Evolutionary conservation across 2,113 vertebrate genomes (phyloP).

Genomic region (Eira barbara): DNA sequence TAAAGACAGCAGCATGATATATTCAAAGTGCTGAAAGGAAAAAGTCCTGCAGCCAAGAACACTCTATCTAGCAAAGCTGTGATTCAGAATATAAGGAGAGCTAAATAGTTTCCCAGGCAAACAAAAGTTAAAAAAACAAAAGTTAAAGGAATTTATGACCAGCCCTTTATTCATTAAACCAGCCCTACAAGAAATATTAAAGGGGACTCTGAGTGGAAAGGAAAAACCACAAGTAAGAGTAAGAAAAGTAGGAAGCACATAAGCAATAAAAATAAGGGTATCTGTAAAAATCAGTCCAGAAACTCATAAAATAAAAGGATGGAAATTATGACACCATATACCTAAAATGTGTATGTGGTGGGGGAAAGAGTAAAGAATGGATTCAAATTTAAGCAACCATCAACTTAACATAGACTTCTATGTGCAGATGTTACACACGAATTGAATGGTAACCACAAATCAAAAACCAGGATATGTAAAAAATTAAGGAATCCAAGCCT

Average conservation of each 20-base stretch:
- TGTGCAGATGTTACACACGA: background rate
- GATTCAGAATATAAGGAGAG: background rate
- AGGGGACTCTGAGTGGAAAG: background rate
- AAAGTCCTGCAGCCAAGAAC: background rate
- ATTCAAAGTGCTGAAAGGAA: background rate
- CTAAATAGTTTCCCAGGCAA: background rate
- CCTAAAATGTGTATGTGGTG: background rate
- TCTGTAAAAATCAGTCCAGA: background rate
- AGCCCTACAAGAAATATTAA: background rate
- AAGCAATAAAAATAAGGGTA: background rate
- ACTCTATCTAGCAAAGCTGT: background rate
- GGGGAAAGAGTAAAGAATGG: background rate
- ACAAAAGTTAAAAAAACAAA: background rate
- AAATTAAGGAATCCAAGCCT: background rate
- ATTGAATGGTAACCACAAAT: background rate
- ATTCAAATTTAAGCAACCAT: background rate
- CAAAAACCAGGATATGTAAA: background rate
- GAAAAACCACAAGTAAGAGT: background rate
- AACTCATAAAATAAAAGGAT: background rate
- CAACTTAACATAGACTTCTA: background rate
- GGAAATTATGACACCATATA: background rate
- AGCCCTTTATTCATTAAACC: too few species aligned
- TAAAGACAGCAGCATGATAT: background rate
- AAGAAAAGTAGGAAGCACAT: background rate
- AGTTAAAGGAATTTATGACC: background rate